Base-by-base conservation (phyloP, 2,888 invertebrate species). In the Gisinianus flammeolus region DNA sequence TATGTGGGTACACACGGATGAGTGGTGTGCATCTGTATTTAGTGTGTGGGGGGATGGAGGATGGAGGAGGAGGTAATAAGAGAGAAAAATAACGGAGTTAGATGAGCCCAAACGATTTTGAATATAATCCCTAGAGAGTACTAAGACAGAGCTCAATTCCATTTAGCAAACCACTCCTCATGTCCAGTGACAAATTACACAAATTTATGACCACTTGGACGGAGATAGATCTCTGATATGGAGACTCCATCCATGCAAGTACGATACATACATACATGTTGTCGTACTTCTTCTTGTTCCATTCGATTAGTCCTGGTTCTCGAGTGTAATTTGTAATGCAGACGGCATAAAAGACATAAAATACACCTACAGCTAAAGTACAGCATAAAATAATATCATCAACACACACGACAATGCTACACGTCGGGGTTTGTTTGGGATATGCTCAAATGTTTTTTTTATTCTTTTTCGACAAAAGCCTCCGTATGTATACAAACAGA, bases 171-270 rank as follows among this genome's bases (percentile, higher is more conserved):
- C 68, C 69, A 69, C 76, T 69, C 66, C 44, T 28, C 76, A 68
- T 74, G 78, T 77, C 78, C 78, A 75, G 81, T 82, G 83, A 83
- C 83, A 84, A 84, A 84, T 82, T 84, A 84, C 82, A 78, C 80
- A 81, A 44, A 44, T 44, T 44, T 44, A 44, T 6, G 44, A 44
- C 72, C 77, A 79, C 77, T 81, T 81, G 79, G 75, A 84, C 82
- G 78, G 82, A 81, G 80, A 12, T 30, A 33, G 67, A 67, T 30
- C 26, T 67, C 4, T 28, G 30, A 58, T 5, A 12, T 5, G n/a
- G 58, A 58, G 58, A 58, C 10, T 10, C 5, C 58, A 19, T 5
- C n/a, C 58, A 19, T 58, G 58, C 52, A 52, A 16, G n/a, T n/a
- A n/a, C n/a, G n/a, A n/a, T n/a, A n/a, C n/a, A n/a, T n/a, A n/a